Conservation (phyloP, 2,797 vertebrate species). For the Paguma larvata region DNA sequence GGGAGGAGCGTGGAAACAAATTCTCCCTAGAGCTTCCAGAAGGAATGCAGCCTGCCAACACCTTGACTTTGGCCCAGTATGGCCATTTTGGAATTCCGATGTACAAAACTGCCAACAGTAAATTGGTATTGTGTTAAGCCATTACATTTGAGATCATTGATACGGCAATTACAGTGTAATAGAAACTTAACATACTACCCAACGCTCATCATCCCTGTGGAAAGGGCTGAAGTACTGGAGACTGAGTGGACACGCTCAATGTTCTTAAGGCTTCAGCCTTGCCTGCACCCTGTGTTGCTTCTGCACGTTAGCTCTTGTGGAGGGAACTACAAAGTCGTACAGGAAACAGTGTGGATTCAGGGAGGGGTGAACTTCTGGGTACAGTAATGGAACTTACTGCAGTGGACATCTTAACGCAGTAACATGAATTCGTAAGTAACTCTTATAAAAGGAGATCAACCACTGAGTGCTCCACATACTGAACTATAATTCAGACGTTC, state of each 20-base stretch:
- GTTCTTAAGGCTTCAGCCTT: not conserved
- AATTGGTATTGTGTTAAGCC: not conserved
- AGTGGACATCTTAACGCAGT: not conserved
- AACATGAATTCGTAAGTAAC: not conserved
- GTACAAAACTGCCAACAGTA: not conserved
- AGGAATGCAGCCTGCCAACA: not conserved
- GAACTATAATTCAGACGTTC: not conserved
- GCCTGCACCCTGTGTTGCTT: not conserved
- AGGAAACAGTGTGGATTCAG: not conserved
- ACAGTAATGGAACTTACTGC: not conserved
- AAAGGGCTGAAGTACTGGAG: not conserved
- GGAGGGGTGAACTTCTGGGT: not conserved
- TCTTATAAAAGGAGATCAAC: not conserved
- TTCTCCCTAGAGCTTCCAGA: not conserved
- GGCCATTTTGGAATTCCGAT: not conserved
- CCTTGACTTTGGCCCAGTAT: not conserved
- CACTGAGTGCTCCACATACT: not conserved
- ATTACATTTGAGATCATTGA: not conserved
- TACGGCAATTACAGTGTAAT: not conserved
- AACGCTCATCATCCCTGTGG: not conserved
- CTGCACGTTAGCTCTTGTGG: not conserved
- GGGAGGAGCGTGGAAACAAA: not conserved
- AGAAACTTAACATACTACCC: not conserved
- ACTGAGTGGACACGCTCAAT: not conserved
- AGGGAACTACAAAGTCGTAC: not conserved